Evolutionary conservation across 2,888 invertebrate genomes (phyloP).

Genomic region (Alviniconcha strummeri): DNA sequence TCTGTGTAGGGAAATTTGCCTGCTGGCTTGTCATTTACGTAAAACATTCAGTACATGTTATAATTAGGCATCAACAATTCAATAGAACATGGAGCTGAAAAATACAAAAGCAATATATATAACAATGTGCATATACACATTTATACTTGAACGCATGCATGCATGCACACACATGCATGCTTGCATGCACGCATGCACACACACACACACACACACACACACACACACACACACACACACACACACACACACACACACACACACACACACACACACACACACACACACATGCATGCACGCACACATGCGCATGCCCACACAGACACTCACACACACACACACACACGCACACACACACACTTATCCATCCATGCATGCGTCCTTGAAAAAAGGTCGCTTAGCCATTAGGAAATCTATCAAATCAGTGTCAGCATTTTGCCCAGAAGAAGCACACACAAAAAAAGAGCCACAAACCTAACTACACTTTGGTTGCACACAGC

Average conservation of each 20-base stretch:
- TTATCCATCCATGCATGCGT: background rate
- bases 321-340: background rate
- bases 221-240: background rate
- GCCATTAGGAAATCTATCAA: too few relatives aligned
- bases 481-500: background rate
- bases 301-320: background rate
- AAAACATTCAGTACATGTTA: too few relatives aligned
- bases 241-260: background rate
- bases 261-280: background rate
- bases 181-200: background rate
- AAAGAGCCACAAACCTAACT: background rate
- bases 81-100: too few relatives aligned
- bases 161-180: background rate
- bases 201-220: background rate
- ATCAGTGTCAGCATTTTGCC: too few relatives aligned
- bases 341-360: background rate
- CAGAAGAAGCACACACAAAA: background rate
- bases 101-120: too few relatives aligned
- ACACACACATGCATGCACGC: background rate
- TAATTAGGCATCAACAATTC: too few relatives aligned
- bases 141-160: background rate
- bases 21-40: too few relatives aligned
- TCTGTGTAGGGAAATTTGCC: too few relatives aligned
- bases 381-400: too few relatives aligned
- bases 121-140: background rate